Evolutionary conservation across 2,888 invertebrate species (phyloP).

Genomic region (Glaucopsyche alexis): DNA sequence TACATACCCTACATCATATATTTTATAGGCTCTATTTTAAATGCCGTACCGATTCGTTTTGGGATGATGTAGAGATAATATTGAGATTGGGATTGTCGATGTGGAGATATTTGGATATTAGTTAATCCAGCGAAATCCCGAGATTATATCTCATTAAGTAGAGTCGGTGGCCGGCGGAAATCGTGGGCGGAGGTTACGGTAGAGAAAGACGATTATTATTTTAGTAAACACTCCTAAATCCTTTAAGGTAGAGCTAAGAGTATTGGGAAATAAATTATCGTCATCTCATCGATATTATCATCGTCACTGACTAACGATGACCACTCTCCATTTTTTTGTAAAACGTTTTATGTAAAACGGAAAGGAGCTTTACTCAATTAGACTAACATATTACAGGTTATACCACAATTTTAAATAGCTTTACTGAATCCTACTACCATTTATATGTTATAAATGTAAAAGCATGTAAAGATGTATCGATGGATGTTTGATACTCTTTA

Average conservation of each 20-base stretch:
- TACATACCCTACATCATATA: slow-evolving; percentile 1
- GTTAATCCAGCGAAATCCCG: slow-evolving; percentile 13
- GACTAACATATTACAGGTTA: too few relatives aligned
- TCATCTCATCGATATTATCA: not conserved
- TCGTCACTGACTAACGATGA: not conserved
- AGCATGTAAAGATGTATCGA: too few relatives aligned
- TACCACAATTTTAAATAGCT: too few relatives aligned
- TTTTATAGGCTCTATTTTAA: slow-evolving; percentile 2
- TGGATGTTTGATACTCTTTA: too few relatives aligned
- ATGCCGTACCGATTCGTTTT: not conserved
- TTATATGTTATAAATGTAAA: too few relatives aligned
- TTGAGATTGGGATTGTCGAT: not conserved
- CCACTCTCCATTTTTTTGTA: too few relatives aligned
- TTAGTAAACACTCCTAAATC: slow-evolving; percentile 9
- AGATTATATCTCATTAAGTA: not conserved
- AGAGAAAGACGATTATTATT: slow-evolving; percentile 14
- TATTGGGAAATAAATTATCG: slow-evolving; percentile 12
- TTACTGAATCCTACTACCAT: too few relatives aligned
- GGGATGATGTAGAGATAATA: too few relatives aligned
- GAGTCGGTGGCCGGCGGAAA: slow-evolving; percentile 20
- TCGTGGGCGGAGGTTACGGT: slow-evolving; percentile 18
- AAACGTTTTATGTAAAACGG: too few relatives aligned
- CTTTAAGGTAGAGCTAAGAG: slow-evolving; percentile 15
- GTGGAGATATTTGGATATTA: not conserved
- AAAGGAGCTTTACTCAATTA: too few relatives aligned